Evolutionary conservation across 2,113 vertebrate genomes (phyloP), one percentile per base, ranked within the genome.

Genomic region (Chlorodrepanis virens): DNA sequence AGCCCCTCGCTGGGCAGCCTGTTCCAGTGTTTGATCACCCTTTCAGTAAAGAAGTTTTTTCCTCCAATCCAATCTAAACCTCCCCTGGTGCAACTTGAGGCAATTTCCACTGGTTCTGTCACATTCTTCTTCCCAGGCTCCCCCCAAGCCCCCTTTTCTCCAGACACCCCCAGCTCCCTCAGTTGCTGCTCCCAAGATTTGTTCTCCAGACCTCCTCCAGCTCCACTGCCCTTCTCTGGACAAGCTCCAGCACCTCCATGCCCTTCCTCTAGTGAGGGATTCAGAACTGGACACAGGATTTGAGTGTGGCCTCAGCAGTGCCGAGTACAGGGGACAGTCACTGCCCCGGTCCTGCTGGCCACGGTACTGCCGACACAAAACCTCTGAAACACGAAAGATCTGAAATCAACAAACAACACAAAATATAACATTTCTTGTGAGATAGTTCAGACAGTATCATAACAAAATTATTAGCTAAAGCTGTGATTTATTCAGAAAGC

Each of bases 301-400:
- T 5, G 4, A 68, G 37, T 14, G 25, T 4, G 9, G 31, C 44
- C 20, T 67, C 83, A 49, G 24, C 31, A 35, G 35, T 5, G 52
- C 24, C 0, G 0, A 29, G 15, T 13, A 35, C 25, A 52, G 56
- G 13, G 21, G 3, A 37, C 2, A 1, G 9, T 29, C 12, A 23
- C 29, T 49, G 35, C 16, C 29, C 31, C 50, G 16, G 6, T 50
- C 7, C 83, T 76, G 11, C 24, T 50, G 61, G 25, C 8, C 52
- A 47, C 16, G 10, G 40, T 14, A 10, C 1, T n/a, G n/a, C n/a
- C 31, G 24, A 47, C 12, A 71, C 35, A 40, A 54, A 35, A 7
- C 5, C 13, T 35, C 37, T 37, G 60, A 84, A 78, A 74, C 68
- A 11, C 1, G 14, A 29, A 88, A 65, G 6, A 64, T 42, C 29